Conservation (phyloP, 1,140 invertebrate species). For the Heliconius hermathena region DNA sequence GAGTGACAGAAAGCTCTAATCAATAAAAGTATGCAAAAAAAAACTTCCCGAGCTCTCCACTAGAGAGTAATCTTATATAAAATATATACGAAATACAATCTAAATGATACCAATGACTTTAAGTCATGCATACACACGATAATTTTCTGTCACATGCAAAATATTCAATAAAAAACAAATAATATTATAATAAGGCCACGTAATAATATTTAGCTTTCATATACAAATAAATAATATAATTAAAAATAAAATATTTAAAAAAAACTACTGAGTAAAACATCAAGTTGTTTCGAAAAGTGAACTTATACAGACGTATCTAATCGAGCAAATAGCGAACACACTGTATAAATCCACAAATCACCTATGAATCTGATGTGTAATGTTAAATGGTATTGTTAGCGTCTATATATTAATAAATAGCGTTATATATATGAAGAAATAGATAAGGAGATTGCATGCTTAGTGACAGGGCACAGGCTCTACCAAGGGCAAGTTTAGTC, state of each 20-base stretch:
- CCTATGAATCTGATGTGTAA: constrained; percentile 49
- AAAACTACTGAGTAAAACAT: constrained; percentile 23
- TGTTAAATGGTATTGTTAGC: constrained; percentile 72
- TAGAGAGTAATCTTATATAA: constrained; percentile 70
- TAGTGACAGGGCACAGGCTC: constrained; percentile 77
- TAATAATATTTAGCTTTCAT: constrained; percentile 28
- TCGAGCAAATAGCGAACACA: not conserved
- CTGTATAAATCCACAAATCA: constrained; percentile 7
- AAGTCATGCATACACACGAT: constrained; percentile 68
- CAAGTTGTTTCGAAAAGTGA: constrained; percentile 17
- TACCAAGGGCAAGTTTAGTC: constrained; percentile 74
- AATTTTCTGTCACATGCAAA: constrained; percentile 74
- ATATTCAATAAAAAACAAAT: constrained; percentile 26
- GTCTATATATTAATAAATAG: constrained; percentile 68
- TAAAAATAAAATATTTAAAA: constrained; percentile 30
- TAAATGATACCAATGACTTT: constrained; percentile 58
- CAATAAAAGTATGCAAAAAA: constrained; percentile 53
- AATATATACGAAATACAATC: constrained; percentile 58
- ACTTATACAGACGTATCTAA: constrained; percentile 9
- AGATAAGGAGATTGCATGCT: constrained; percentile 73
- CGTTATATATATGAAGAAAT: constrained; percentile 70
- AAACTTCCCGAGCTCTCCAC: constrained; percentile 81
- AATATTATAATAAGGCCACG: constrained; percentile 25
- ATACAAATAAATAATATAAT: constrained; percentile 36
- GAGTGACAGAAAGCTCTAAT: constrained; percentile 71